Conservation (phyloP, 64 coral and sea anemone species). For the Catalaphyllia jardinei region DNA sequence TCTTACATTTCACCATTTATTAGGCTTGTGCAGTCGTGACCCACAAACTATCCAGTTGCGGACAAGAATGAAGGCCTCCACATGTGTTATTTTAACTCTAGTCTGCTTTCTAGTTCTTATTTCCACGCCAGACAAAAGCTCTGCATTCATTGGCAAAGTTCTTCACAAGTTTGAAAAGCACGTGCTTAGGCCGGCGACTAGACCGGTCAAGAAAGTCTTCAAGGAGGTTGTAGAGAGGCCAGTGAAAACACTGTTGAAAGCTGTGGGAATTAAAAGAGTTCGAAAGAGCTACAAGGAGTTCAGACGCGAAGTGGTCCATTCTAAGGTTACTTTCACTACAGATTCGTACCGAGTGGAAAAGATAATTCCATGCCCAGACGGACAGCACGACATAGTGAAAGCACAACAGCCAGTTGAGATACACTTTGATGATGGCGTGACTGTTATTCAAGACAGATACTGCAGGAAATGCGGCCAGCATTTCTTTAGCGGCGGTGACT, state of each 20-base stretch:
- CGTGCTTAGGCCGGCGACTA: background rate
- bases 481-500: constrained; percentile 29
- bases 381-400: constrained; percentile 77
- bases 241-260: constrained; percentile 45
- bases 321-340: constrained; percentile 68
- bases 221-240: constrained; percentile 61
- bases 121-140: background rate
- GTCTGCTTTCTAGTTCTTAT: constrained; percentile 7
- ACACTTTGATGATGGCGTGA: constrained; percentile 59
- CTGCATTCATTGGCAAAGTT: constrained; percentile 15
- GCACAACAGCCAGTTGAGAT: constrained; percentile 65
- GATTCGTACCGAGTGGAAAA: constrained; percentile 67
- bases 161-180: constrained; percentile 22
- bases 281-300: constrained; percentile 68
- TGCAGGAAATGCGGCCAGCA: constrained; percentile 80
- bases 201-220: constrained; percentile 63
- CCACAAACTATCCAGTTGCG: too few relatives aligned
- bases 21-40: too few relatives aligned
- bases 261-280: constrained; percentile 55
- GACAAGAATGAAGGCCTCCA: background rate
- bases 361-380: constrained; percentile 42
- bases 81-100: background rate
- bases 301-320: constrained; percentile 41
- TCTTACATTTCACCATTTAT: too few relatives aligned
- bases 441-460: constrained; percentile 71